These are phyloP conservation scores for Chydorus sphaericus DNA, from an alignment of 2,888 invertebrate genomes.

Conservation along the genomic window DNA sequence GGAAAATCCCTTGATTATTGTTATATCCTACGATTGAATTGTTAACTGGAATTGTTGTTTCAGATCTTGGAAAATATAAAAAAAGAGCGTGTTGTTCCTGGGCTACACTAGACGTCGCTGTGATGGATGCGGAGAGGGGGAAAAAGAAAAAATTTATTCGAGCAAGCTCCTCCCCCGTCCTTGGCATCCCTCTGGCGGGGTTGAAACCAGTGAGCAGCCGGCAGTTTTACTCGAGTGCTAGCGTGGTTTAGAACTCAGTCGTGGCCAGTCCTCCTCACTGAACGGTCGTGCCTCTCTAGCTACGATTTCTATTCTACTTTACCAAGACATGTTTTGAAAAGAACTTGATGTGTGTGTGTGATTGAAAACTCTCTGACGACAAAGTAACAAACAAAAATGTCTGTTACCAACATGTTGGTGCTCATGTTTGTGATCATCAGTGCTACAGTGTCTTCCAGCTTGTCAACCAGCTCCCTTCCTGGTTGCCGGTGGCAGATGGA, in stretches of 20 bases:
- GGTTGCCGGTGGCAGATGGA: conserved; percentile 2
- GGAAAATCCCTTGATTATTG: not conserved
- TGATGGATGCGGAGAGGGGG: not conserved
- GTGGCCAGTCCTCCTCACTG: not conserved
- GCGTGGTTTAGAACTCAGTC: not conserved
- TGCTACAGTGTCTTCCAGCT: no score
- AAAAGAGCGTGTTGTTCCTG: no score
- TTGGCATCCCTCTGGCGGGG: conserved; percentile 1
- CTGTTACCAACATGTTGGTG: not conserved
- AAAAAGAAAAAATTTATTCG: not conserved
- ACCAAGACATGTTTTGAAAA: not conserved
- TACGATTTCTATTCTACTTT: not conserved
- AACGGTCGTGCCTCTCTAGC: not conserved
- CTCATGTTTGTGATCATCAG: not conserved
- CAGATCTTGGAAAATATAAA: no score
- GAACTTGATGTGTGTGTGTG: not conserved
- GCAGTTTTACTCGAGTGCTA: not conserved
- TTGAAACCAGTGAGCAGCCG: no score
- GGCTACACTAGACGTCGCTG: not conserved
- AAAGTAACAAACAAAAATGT: not conserved
- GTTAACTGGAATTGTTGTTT: no score
- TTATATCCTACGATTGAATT: not conserved
- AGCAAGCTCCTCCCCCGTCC: not conserved
- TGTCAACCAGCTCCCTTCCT: not conserved
- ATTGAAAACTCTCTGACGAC: not conserved